Conservation (phyloP, 2,888 invertebrate genomes). For the Latheticus oryzae region DNA sequence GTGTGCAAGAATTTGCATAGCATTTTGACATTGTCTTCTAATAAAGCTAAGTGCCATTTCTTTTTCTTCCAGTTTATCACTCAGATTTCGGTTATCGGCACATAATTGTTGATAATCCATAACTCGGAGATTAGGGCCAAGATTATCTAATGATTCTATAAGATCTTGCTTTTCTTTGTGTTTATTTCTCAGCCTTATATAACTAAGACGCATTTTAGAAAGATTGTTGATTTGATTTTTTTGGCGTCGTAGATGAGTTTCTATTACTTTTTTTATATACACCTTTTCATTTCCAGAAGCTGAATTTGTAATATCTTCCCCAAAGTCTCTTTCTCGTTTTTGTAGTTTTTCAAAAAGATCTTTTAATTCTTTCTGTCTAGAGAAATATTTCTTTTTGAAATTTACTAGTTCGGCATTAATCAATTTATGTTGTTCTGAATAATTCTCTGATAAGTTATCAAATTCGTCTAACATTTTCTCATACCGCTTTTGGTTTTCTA, state of each 20-base stretch:
- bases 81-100: conserved; percentile 67
- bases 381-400: too few relatives aligned
- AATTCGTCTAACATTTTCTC: conserved; percentile 23
- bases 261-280: conserved; percentile 43
- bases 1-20: conserved; percentile 66
- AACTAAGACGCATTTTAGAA: conserved; percentile 48
- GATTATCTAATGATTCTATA: conserved; percentile 60
- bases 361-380: neutral
- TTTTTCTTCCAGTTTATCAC: conserved; percentile 68
- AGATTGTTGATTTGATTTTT: conserved; percentile 48
- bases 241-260: conserved; percentile 51
- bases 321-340: conserved; percentile 5
- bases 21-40: conserved; percentile 64
- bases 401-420: too few relatives aligned
- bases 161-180: conserved; percentile 51
- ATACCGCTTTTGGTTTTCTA: conserved; percentile 11
- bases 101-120: conserved; percentile 69
- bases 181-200: conserved; percentile 54
- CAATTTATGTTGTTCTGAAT: too few relatives aligned
- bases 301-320: neutral
- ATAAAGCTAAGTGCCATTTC: conserved; percentile 66
- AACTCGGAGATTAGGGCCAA: conserved; percentile 66
- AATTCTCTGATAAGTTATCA: too few relatives aligned
- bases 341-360: neutral
- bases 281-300: neutral